Evolutionary conservation across 2,888 invertebrate genomes (phyloP), one percentile per base, ranked within the genome.

Genomic region (Brachypalpus laphriformis): DNA sequence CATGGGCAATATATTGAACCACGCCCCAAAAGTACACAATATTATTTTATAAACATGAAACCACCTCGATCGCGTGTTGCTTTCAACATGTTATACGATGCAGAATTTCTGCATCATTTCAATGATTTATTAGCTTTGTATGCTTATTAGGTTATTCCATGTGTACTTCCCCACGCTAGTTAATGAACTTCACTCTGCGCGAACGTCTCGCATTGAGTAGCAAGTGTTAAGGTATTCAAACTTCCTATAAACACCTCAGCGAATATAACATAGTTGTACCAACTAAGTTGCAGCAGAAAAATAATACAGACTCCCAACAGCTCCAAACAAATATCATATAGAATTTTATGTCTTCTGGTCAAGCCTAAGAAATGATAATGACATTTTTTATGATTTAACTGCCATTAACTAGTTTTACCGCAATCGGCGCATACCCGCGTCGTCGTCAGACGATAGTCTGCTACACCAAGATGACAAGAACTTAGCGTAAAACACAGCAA

Each of bases 321-420:
- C 61, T 74, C 51, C 63, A 65, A 71, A 71, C 75, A 80, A 76
- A 78, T 85, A 81, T 75, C 70, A 65, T 71, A 71, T 22, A 59
- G 37, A 61, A 76, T 34, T 85, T 81, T 75, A 81, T 71, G 75
- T 75, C 80, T 81, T 42, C 56, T 76, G 71, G 80, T 75, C 81
- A 85, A 81, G 85, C 59, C 85, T 81, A 66, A 81, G 85, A 85
- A 76, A 81, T 81, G 81, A 85, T 81, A 85, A 83, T 83, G 78
- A 83, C 74, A 83, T 83, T 85, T 85, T 85, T 85, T 85, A 85
- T 85, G 85, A 85, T 76, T 85, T 85, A 71, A 85, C 75, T 75
- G 65, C 81, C 81, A 85, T 81, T 85, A 85, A 85, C 85, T 85
- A 85, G 85, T 85, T 85, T 85, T 81, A 85, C 85, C 85, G 81